Percentiles rank a stretch among this genome's conserved stretches.
phyloP scores from a whole-genome alignment of 2,888 invertebrate species.

The Acanthosepion esculentum region DNA sequence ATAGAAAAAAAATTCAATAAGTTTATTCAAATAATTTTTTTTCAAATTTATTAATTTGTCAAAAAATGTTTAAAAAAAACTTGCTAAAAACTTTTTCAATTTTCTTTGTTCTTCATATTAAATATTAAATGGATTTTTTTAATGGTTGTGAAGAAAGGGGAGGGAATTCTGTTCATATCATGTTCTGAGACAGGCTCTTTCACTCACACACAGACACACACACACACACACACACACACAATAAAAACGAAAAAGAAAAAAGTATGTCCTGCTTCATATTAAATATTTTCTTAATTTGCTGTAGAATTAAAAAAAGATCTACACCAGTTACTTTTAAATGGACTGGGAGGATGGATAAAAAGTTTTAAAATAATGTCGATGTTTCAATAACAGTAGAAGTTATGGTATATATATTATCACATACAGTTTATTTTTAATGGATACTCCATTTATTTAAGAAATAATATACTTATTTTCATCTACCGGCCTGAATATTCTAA shows the following conservation, averaged over 20 bases:
- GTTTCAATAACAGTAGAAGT: not conserved
- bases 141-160: not conserved
- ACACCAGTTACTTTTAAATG: not conserved
- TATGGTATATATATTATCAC: not conserved
- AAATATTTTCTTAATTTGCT: not conserved
- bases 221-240: not conserved
- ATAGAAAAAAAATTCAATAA: not conserved
- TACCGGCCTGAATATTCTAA: too few relatives aligned
- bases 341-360: not conserved
- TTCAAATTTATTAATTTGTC: slow-evolving; percentile 7
- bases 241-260: not conserved
- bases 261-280: not conserved
- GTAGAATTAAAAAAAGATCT: not conserved
- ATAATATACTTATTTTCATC: too few relatives aligned
- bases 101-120: not conserved
- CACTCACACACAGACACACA: not conserved
- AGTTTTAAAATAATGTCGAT: not conserved
- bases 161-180: not conserved
- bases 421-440: too few relatives aligned
- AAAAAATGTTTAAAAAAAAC: not conserved
- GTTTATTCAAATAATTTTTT: slow-evolving; percentile 33
- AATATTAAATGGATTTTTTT: not conserved
- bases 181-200: not conserved
- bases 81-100: not conserved
- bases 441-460: too few relatives aligned